phyloP scores from a whole-genome alignment of 2,113 vertebrate species.

The Sigmodon hispidus region DNA sequence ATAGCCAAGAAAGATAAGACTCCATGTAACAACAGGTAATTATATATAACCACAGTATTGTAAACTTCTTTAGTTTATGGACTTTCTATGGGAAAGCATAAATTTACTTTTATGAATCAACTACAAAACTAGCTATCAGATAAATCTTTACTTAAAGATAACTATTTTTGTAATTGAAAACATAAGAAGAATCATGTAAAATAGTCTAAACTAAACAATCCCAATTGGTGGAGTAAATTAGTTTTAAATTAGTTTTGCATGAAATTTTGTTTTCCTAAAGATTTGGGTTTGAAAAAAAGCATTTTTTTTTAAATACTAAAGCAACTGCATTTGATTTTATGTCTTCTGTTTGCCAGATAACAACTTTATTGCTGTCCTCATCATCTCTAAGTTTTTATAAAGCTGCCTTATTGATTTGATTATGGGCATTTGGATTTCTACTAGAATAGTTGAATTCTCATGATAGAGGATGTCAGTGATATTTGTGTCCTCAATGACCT shows the following conservation, averaged over 20 bases:
- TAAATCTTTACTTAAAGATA: slow-evolving; percentile 64
- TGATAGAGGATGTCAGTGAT: background rate
- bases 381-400: background rate
- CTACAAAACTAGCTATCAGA: slow-evolving; percentile 52
- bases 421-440: background rate
- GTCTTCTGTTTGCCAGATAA: slow-evolving; percentile 26
- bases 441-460: slow-evolving; percentile 5
- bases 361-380: background rate
- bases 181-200: slow-evolving; percentile 58
- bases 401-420: background rate
- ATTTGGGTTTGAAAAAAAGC: slow-evolving; percentile 28
- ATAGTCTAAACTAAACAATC: slow-evolving; percentile 64
- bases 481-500: slow-evolving; percentile 2
- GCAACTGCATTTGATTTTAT: slow-evolving; percentile 50
- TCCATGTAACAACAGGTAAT: background rate
- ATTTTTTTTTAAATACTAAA: slow-evolving; percentile 29
- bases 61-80: slow-evolving; percentile 34
- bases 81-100: slow-evolving; percentile 23
- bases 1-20: background rate
- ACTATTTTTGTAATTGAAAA: slow-evolving; percentile 57
- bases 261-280: slow-evolving; percentile 38
- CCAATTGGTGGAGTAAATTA: slow-evolving; percentile 60
- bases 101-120: slow-evolving; percentile 62
- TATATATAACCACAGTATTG: slow-evolving; percentile 19
- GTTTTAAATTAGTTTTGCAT: slow-evolving; percentile 69